Evolutionary conservation across 2,797 vertebrate genomes (phyloP).

Genomic region (Takifugu rubripes): DNA sequence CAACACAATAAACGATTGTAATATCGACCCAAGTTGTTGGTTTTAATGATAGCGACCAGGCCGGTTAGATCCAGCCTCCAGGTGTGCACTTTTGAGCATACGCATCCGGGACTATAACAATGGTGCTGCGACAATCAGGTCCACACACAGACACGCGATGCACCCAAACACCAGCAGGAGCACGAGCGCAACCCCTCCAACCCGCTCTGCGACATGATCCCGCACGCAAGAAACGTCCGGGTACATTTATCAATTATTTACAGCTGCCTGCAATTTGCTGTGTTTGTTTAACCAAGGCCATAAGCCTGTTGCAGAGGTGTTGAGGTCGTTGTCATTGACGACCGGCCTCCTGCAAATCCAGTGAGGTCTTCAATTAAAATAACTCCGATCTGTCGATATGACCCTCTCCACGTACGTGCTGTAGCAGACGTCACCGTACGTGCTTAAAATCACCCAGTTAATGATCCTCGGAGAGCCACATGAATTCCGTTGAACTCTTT

Average conservation of each 20-base stretch:
- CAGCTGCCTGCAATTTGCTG: constrained; percentile 14
- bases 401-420: too few relatives aligned
- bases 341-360: constrained; percentile 8
- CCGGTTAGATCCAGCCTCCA: constrained; percentile 43
- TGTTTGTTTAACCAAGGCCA: constrained; percentile 17
- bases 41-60: constrained; percentile 46
- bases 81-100: constrained; percentile 30
- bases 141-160: background rate
- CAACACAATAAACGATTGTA: constrained; percentile 45
- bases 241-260: constrained; percentile 24
- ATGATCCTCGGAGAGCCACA: too few relatives aligned
- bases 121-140: constrained; percentile 4
- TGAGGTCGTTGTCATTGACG: background rate
- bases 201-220: background rate
- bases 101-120: constrained; percentile 19
- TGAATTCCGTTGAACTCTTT: too few relatives aligned
- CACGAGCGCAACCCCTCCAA: background rate
- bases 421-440: too few relatives aligned
- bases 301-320: constrained; percentile 7
- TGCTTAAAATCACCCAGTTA: too few relatives aligned
- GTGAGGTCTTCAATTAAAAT: constrained; percentile 8
- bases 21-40: constrained; percentile 27
- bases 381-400: too few relatives aligned
- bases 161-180: background rate
- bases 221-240: constrained; percentile 1